These are phyloP conservation scores for Zalophus californianus DNA, from an alignment of 2,797 vertebrate genomes.

Conservation along the genomic window DNA sequence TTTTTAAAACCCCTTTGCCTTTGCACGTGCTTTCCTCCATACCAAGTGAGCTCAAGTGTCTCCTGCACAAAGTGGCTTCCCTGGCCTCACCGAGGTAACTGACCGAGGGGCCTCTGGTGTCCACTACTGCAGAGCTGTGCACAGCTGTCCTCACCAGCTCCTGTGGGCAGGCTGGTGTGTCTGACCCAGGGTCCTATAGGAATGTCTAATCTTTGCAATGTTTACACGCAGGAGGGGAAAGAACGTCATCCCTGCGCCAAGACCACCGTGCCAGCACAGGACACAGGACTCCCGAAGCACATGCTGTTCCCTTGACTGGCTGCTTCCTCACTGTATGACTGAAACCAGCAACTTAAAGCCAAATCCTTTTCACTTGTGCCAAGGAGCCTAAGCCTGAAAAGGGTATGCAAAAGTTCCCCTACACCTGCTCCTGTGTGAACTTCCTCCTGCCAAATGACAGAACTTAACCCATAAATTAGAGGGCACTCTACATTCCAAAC, in stretches of 20 bases:
- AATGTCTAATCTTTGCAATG: background rate
- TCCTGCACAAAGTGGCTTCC: background rate
- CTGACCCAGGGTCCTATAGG: background rate
- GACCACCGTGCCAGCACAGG: no score
- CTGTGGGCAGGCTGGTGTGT: background rate
- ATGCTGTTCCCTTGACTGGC: background rate
- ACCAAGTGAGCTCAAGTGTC: rapidly evolving
- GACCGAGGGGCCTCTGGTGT: background rate
- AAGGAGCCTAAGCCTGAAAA: background rate
- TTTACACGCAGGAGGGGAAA: no score
- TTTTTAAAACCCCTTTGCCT: background rate
- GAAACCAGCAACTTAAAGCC: background rate
- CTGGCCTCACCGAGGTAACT: background rate
- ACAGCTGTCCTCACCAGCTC: no score
- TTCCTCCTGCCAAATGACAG: background rate
- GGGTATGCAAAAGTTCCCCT: background rate
- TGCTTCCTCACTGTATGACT: background rate
- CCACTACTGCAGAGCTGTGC: background rate
- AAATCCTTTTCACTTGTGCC: background rate
- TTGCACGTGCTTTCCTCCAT: background rate
- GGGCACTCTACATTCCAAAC: no score
- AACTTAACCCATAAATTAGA: no score
- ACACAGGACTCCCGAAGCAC: rapidly evolving
- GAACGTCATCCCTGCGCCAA: background rate
- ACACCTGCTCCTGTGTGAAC: background rate